Conservation (phyloP, 2,888 invertebrate genomes). For the Lithophane socia region DNA sequence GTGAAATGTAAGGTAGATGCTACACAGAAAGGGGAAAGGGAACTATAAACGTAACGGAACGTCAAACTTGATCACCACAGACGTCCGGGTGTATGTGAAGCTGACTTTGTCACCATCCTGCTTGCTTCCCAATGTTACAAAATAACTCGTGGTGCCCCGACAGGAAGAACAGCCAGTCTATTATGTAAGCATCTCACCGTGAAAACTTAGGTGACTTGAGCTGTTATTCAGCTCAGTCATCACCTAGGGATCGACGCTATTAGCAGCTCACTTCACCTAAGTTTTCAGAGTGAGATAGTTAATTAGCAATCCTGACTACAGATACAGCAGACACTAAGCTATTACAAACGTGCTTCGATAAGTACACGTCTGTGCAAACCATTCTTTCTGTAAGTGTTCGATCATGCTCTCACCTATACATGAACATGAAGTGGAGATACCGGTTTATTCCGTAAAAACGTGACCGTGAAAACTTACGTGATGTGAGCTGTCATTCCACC, state of each 20-base stretch:
- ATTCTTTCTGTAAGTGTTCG: not conserved
- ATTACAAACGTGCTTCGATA: not conserved
- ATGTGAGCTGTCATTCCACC: too few species aligned
- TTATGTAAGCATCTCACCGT: too few species aligned
- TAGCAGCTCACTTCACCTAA: too few species aligned
- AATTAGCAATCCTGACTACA: too few species aligned
- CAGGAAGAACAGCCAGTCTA: not conserved
- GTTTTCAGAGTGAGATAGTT: too few species aligned
- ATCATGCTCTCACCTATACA: not conserved
- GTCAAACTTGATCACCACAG: not conserved
- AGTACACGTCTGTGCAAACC: not conserved
- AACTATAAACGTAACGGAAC: not conserved
- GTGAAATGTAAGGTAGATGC: conserved; percentile 52
- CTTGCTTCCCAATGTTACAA: not conserved
- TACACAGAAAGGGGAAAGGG: conserved; percentile 6
- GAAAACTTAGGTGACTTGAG: too few species aligned
- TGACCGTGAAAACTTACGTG: too few species aligned
- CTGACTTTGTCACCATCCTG: not conserved
- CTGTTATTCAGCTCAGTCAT: too few species aligned
- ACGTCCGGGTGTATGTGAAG: not conserved
- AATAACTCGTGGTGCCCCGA: not conserved
- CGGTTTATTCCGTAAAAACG: too few species aligned
- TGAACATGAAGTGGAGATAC: not conserved
- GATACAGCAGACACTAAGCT: not conserved
- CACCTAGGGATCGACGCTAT: too few species aligned